Base-by-base conservation (phyloP, 1,140 invertebrate species). In the Diabrotica virgifera region DNA sequence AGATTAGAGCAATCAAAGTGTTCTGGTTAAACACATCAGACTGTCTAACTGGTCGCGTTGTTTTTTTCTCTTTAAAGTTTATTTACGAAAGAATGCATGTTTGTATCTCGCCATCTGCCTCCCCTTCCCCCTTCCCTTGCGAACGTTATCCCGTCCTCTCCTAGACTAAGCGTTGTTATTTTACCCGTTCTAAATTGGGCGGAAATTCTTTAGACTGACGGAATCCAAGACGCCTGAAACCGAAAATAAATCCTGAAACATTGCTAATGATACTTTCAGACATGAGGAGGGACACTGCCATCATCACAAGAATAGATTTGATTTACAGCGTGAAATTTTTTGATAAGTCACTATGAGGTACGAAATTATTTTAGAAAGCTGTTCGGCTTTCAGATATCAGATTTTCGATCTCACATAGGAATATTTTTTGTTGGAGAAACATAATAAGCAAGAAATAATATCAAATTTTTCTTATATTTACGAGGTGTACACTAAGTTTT, bases 131-230 rank as follows among this genome's bases (percentile, higher is more conserved):
- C 40, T 10, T 8, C n/a, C 5, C 24, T 1, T 24, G 1, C 24
- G 24, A 24, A 24, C 24, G 24, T 24, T 24, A 24, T 24, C 24
- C 24, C 24, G 24, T 24, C 8, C 40, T 10, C 40, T 46, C 40
- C 8, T 46, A 46, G 40, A 46, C 40, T 2, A n/a, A 46, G 40
- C 7, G 50, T 52, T 36, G 37, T 46, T 46, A 37, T 36, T 46
- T 35, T 62, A 55, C 3, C 11, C 24, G 24, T 50, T 52, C n/a
- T 62, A 64, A 46, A 63, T 52, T 64, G 63, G 56, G 59, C 61
- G 55, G 57, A 62, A 55, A 58, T 58, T 63, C 24, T 62, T 62
- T 38, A 58, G 52, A 38, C 52, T 63, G 56, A 50, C 6, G n/a
- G n/a, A 52, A 54, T 54, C 12, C 12, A 10, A 54, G 12, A 40